Conservation (phyloP, 1,140 invertebrate species). For the Drosophila oshimai region DNA sequence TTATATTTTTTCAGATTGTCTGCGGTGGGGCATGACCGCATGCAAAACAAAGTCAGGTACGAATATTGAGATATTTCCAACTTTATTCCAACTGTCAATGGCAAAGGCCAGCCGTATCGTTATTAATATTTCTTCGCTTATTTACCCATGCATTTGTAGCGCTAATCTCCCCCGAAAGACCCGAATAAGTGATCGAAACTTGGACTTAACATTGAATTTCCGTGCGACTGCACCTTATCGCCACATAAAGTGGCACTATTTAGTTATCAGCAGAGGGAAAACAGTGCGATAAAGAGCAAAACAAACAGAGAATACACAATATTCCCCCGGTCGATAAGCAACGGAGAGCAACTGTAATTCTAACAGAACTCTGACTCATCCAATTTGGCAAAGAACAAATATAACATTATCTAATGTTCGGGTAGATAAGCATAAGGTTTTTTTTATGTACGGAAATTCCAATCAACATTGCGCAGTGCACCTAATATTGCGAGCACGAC, state of each 20-base stretch:
- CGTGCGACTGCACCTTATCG: slow-evolving; percentile 14
- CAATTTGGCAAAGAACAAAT: not conserved
- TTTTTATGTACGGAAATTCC: slow-evolving; percentile 22
- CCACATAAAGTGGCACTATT: slow-evolving; percentile 11
- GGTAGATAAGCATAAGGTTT: not conserved
- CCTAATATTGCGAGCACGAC: slow-evolving; percentile 40
- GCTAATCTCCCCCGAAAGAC: slow-evolving; percentile 13
- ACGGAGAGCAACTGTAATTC: slow-evolving; percentile 6
- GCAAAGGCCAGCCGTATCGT: slow-evolving; percentile 26
- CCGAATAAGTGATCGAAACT: slow-evolving; percentile 17
- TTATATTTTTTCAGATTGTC: slow-evolving; percentile 13
- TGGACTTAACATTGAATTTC: slow-evolving; percentile 50
- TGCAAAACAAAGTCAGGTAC: slow-evolving; percentile 56
- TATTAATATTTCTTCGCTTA: slow-evolving; percentile 18
- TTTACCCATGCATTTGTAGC: slow-evolving; percentile 32
- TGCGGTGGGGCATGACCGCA: slow-evolving; percentile 57
- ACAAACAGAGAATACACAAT: slow-evolving; percentile 25
- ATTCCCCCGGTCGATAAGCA: slow-evolving; percentile 17
- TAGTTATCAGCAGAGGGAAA: slow-evolving; percentile 37
- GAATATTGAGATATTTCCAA: slow-evolving; percentile 21
- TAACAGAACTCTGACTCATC: slow-evolving; percentile 10
- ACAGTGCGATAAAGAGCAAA: slow-evolving; percentile 25
- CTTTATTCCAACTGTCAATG: slow-evolving; percentile 27
- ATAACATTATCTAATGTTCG: slow-evolving; percentile 18
- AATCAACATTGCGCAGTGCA: not conserved